phyloP scores from a whole-genome alignment of 2,113 vertebrate genomes.

The Xiphophorus couchianus region DNA sequence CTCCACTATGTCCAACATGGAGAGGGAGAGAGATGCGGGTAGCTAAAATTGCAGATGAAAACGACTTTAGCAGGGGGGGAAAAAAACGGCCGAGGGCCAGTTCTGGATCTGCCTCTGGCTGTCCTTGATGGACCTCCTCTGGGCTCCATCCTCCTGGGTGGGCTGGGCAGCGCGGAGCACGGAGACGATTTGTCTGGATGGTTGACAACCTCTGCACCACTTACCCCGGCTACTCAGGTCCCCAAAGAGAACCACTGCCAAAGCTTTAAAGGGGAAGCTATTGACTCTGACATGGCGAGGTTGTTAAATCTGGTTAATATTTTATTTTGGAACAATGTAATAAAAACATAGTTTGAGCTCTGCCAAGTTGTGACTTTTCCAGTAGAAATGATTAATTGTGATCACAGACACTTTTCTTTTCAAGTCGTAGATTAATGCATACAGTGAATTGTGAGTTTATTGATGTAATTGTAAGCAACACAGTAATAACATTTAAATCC shows the following conservation, averaged over 20 bases:
- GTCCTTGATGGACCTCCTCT: slow-evolving; percentile 66
- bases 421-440: not conserved
- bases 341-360: slow-evolving; percentile 9
- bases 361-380: not conserved
- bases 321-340: slow-evolving; percentile 26
- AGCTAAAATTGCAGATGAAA: slow-evolving; percentile 34
- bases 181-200: slow-evolving; percentile 66
- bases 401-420: not conserved
- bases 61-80: slow-evolving; percentile 22
- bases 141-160: slow-evolving; percentile 61
- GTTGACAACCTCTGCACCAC: slow-evolving; percentile 60
- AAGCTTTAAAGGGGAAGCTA: slow-evolving; percentile 38
- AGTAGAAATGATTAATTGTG: slow-evolving; percentile 1
- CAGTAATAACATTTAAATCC: not conserved
- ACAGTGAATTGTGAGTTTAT: not conserved
- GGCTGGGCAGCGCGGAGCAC: slow-evolving; percentile 38
- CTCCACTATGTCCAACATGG: slow-evolving; percentile 24
- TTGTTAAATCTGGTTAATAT: slow-evolving; percentile 34
- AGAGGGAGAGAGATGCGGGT: slow-evolving; percentile 12
- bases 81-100: slow-evolving; percentile 50
- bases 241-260: slow-evolving; percentile 57
- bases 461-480: not conserved
- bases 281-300: slow-evolving; percentile 51
- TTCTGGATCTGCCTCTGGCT: slow-evolving; percentile 60
- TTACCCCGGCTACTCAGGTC: slow-evolving; percentile 52